Base-by-base conservation (phyloP, 2,113 vertebrate genomes). In the Vimba vimba region DNA sequence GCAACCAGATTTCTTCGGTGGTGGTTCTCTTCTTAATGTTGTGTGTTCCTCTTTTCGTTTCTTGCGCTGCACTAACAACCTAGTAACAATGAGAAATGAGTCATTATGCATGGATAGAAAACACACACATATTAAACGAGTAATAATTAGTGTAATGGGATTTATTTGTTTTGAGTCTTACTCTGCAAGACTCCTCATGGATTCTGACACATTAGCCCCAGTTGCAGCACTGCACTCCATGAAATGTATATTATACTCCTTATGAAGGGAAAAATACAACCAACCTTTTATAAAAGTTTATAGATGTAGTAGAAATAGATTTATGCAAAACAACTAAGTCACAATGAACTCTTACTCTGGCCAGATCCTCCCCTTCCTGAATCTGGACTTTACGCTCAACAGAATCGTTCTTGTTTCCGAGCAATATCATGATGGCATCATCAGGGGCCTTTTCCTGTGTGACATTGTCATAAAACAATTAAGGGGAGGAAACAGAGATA, bases 351-450 rank as follows among this genome's bases (percentile, higher is more conserved):
- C 89, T 69, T 89, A 99, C 98, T 95, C 95, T 92, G 33, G 97
- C 97, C 45, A 99, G 89, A n/a, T 64, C 86, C 60, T 91, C 92
- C 12, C 96, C 98, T 0, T 96, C 93, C 57, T 93, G 21, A 0
- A 60, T 81, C 27, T 95, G 88, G 82, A 99, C 95, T 85, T 90
- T 87, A 71, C 97, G 95, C 21, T 92, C 43, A 45, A 86, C 85
- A 0, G 92, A 80, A 89, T 99, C 97, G 0, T 69, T 94, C 92
- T 99, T 99, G 93, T 99, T 99, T 50, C 98, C 97, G 4, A 99
- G 93, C 25, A 99, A 96, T 82, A 99, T 91, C 89, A 97, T 10
- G 4, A 88, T 79, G 0, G 95, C 92, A 15, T 94, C 87, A 0
- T 94, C 93, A 0, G 88, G 64, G 55, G 95, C 94, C 77, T 89